A percentile compares a stretch with the other conserved stretches of the same genome.
phyloP scores from a whole-genome alignment of 2,797 vertebrate species.

The Pseudotriccus pelzelni region DNA sequence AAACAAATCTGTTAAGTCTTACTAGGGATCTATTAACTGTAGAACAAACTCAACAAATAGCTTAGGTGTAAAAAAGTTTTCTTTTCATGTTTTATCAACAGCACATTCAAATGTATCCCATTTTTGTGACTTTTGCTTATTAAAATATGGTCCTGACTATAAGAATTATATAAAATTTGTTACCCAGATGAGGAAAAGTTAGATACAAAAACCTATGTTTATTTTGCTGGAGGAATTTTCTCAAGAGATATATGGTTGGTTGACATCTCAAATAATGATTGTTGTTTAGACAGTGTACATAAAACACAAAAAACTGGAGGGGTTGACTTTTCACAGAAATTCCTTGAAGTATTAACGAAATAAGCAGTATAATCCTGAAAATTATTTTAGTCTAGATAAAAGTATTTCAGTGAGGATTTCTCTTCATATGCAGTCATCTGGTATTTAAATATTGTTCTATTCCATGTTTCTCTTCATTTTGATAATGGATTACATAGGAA shows the following conservation, averaged over 20 bases:
- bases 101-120: neutral
- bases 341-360: neutral
- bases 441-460: neutral
- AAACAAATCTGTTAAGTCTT: neutral
- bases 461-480: neutral
- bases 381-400: neutral
- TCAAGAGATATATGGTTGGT: neutral
- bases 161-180: neutral
- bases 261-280: neutral
- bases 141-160: neutral
- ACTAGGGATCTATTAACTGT: neutral
- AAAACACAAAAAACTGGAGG: neutral
- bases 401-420: neutral
- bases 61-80: neutral
- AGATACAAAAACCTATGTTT: neutral
- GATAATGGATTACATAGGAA: neutral
- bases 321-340: neutral
- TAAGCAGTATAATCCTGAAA: neutral
- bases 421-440: accelerated
- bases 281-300: neutral
- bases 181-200: neutral
- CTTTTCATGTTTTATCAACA: neutral
- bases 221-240: neutral
- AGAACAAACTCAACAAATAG: neutral
- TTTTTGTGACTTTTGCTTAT: neutral